phyloP scores from a whole-genome alignment of 2,888 invertebrate species.

The Dicyrtoma fusca region DNA sequence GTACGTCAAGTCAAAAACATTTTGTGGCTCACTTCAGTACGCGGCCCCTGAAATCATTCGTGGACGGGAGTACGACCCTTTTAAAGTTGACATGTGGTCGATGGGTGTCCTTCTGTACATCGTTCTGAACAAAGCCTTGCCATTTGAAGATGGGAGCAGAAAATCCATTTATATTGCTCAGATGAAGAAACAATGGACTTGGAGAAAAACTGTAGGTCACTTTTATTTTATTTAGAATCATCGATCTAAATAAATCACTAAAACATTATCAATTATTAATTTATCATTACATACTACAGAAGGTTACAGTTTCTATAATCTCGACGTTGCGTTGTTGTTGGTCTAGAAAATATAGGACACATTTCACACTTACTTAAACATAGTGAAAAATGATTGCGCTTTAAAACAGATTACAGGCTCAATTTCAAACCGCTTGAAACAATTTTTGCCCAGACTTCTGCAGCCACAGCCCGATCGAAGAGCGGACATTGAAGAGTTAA shows the following conservation, averaged over 20 bases:
- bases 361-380: too few relatives aligned
- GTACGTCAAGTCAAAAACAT: constrained; percentile 58
- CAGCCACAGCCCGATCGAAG: constrained; percentile 5
- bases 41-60: constrained; percentile 28
- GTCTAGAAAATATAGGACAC: too few relatives aligned
- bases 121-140: constrained; percentile 80
- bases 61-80: constrained; percentile 17
- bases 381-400: too few relatives aligned
- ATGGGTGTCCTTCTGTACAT: constrained; percentile 75
- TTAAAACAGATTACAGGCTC: background rate
- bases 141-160: constrained; percentile 73
- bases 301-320: too few relatives aligned
- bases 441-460: constrained; percentile 2
- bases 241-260: background rate
- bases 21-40: constrained; percentile 60
- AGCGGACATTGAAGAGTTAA: background rate
- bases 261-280: background rate
- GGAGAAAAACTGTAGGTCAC: constrained; percentile 10
- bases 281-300: background rate
- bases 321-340: too few relatives aligned
- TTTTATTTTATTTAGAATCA: background rate
- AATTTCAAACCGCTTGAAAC: background rate
- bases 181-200: constrained; percentile 67
- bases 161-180: constrained; percentile 72
- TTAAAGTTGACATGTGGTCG: constrained; percentile 27